Base-by-base conservation (phyloP, 1,140 invertebrate species). In the Scaptomyza montana region DNA sequence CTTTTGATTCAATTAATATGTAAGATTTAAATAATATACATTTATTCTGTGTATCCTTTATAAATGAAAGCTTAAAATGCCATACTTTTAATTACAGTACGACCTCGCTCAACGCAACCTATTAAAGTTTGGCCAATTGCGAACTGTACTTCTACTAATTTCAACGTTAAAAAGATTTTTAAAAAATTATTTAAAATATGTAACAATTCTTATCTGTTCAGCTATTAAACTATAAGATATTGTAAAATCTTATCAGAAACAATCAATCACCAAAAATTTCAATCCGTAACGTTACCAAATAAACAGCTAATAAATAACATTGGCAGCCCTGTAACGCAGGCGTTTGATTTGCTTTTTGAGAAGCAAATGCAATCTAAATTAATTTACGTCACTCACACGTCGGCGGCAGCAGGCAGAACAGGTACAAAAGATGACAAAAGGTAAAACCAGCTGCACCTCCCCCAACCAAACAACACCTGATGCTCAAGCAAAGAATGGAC, bases 381-480 rank as follows among this genome's bases (percentile, higher is more conserved):
- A 80, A 85, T 80, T 77, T 86, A 67, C 78, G 77, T 85, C 80
- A 77, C 62, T 74, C 69, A 71, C 77, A 73, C 43, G 69, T 77
- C 80, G 84, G 62, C 56, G 62, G 51, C 77, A 41, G 16, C 16
- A 16, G 16, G 16, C 16, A 16, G 16, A 16, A 3, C 39, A 41
- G 39, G 9, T 28, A 71, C 62, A 67, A 85, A 74, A 85, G 80
- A 73, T 77, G 80, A 80, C 77, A 84, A 53, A n/a, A 33, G 28
- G 25, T 28, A 45, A 39, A 54, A 30, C 30, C 30, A 33, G 1
- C 3, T 4, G 21, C 21, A 33, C 28, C 49, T 39, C 59, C 62
- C 50, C 30, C 49, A 19, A 33, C 54, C 25, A 56, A 25, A 25
- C 21, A 21, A 36, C 43, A 16, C n/a, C 30, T 25, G 25, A 21